Percentiles rank a stretch among this genome's conserved stretches.
Evolutionary conservation across 2,888 invertebrate genomes (phyloP).

Genomic region (Mechanitis messenoides): DNA sequence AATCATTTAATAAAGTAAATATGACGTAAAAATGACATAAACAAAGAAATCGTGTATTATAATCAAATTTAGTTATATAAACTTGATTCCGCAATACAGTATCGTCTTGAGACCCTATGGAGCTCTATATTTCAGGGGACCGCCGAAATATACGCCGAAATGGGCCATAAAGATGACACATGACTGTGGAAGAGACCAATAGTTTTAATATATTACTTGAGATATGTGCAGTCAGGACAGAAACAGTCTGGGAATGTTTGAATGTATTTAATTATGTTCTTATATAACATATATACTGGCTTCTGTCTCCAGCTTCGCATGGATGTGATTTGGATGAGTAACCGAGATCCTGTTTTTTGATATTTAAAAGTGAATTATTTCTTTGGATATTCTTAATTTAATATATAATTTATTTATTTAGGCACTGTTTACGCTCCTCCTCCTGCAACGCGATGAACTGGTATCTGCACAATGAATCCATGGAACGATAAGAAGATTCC

Average conservation of each 20-base stretch:
- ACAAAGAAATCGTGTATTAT: conserved; percentile 2
- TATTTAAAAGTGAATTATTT: no score
- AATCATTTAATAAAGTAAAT: background rate
- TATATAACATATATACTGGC: background rate
- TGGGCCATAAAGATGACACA: conserved; percentile 71
- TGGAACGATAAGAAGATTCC: no score
- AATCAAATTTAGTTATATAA: conserved; percentile 23
- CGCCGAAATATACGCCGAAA: conserved; percentile 64
- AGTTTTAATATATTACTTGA: conserved; percentile 51
- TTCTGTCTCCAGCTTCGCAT: no score
- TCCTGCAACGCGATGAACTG: no score
- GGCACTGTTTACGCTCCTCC: no score
- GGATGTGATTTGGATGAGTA: no score
- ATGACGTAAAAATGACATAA: conserved; percentile 1
- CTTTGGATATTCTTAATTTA: no score
- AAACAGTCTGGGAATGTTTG: background rate
- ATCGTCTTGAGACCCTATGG: conserved; percentile 34
- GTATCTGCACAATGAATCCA: no score
- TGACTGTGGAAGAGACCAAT: conserved; percentile 51
- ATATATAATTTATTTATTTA: no score
- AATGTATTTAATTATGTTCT: background rate
- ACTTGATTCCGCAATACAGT: conserved; percentile 20
- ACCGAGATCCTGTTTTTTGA: no score
- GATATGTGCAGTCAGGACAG: conserved; percentile 6
- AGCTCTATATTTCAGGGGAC: conserved; percentile 57